Base-by-base conservation (phyloP, 2,888 invertebrate species). In the Drosophila quasianomalipes region DNA sequence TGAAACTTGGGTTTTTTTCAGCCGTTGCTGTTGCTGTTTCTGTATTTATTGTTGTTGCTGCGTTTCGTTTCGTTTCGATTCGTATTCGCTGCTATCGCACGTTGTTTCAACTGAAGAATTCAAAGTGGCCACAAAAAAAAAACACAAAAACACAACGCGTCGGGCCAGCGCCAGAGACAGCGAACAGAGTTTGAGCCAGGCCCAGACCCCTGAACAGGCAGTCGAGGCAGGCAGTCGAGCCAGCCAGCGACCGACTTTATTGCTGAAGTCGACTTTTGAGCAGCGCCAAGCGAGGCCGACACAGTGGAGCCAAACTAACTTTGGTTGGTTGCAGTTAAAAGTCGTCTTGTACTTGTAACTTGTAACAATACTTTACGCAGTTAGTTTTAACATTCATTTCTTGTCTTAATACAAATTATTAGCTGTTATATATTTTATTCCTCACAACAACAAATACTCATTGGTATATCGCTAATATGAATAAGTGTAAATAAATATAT, bases 171-270 rank as follows among this genome's bases (percentile, higher is more conserved):
- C 26, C 68, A 66, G 57, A 62, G 67, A 31, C 35, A 30, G 30
- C 5, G 30, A 30, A 28, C 70, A 58, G 58, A 66, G 70, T 44
- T 70, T 52, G 66, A 76, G 81, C 73, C 66, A 69, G 79, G 60
- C 82, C 82, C 85, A 74, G 85, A 87, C 82, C 73, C 70, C 79
- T 70, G 74, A 64, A 57, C 76, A 74, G 72, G 63, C 58, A 58
- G n/a, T n/a, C 53, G 22, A 52, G 51, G 54, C 68, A 58, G 68
- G 76, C 39, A n/a, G 30, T n/a, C 58, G 41, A 58, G 30, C 55
- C 55, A 55, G 35, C 64, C 71, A 84, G 74, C 85, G 88, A 90
- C 90, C 85, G 90, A 90, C 90, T 85, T 85, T 88, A 90, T 70
- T 88, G 85, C 88, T 86, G 69, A 89, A 87, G 79, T 78, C 74